A percentile compares a stretch with the other conserved stretches of the same genome.
Conservation (phyloP, 2,888 invertebrate species). For the Ochropleura plecta region DNA sequence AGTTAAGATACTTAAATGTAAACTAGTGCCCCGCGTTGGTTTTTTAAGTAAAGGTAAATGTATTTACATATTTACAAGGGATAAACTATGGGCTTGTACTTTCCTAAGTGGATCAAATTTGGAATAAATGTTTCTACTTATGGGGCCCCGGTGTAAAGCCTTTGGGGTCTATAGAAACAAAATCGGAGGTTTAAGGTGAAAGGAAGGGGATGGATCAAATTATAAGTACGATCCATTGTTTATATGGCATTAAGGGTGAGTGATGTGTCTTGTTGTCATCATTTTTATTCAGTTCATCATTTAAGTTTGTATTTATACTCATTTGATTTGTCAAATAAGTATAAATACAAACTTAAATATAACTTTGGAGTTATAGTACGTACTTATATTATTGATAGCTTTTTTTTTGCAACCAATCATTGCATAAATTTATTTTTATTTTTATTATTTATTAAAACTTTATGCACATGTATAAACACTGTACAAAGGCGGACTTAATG, state of each 20-base stretch:
- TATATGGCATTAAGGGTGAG: slow-evolving; percentile 4
- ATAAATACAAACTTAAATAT: too few relatives aligned
- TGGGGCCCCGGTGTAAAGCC: slow-evolving; percentile 51
- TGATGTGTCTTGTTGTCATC: background rate
- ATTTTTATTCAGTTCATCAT: background rate
- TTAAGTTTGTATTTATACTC: background rate
- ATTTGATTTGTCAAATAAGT: background rate
- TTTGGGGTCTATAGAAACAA: slow-evolving; percentile 56
- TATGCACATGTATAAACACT: too few relatives aligned
- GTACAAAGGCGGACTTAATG: too few relatives aligned
- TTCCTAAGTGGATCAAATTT: slow-evolving; percentile 69
- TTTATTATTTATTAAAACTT: too few relatives aligned
- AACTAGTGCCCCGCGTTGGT: slow-evolving; percentile 39
- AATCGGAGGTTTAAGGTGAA: slow-evolving; percentile 55
- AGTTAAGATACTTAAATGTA: slow-evolving; percentile 47
- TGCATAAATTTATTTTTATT: too few relatives aligned
- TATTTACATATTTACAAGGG: slow-evolving; percentile 67
- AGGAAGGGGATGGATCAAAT: slow-evolving; percentile 30
- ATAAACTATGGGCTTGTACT: slow-evolving; percentile 65
- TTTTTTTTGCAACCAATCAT: too few relatives aligned
- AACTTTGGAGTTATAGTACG: too few relatives aligned
- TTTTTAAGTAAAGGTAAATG: slow-evolving; percentile 56
- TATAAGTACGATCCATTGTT: slow-evolving; percentile 18
- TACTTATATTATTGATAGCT: background rate
- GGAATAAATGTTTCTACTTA: slow-evolving; percentile 66